Evolutionary conservation across 2,888 invertebrate genomes (phyloP), one percentile per base, ranked within the genome.

Genomic region (Argyresthia goedartella): DNA sequence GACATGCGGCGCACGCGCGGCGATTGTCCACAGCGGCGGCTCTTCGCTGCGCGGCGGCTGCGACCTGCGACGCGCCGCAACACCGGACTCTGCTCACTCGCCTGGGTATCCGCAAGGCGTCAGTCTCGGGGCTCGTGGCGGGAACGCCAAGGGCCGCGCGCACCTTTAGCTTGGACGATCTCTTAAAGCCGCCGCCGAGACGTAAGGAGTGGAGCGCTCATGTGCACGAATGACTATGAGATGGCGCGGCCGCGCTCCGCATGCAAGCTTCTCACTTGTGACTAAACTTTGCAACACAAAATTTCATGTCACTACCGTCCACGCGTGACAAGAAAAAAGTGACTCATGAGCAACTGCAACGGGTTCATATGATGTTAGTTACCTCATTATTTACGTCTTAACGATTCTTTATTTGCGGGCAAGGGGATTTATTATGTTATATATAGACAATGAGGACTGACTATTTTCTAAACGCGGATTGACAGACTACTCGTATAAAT

Each of bases 91-190:
- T 94, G 76, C 91, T 94, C 81, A 92, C 92, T 86, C 91, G 93
- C 87, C 90, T 94, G 88, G 93, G 93, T 90, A 93, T 94, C 88
- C 92, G 94, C 89, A 94, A 94, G 91, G 93, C 93, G 86, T 94
- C 93, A 81, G 91, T 93, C 87, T 89, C 93, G 86, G 93, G 93
- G 88, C 91, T 93, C 86, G 91, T 92, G 90, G 89, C 91, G 85
- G 80, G 71, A 41, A 88, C 89, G 87, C 89, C 90, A 80, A 88
- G 89, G 68, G 90, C 92, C 81, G 91, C 91, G 80, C 90, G 93
- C 88, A 93, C 94, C 80, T 93, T 93, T 90, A 93, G 93, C 90
- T 91, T 93, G 89, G 94, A 94, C 90, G 93, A 94, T 91, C 91
- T 94, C 87, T 91, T 94, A 89, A 92, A 92, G 89, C 91, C 92